A percentile compares a stretch with the other conserved stretches of the same genome.
Conservation (phyloP, 2,113 vertebrate species). For the Rhynchomys soricoides region DNA sequence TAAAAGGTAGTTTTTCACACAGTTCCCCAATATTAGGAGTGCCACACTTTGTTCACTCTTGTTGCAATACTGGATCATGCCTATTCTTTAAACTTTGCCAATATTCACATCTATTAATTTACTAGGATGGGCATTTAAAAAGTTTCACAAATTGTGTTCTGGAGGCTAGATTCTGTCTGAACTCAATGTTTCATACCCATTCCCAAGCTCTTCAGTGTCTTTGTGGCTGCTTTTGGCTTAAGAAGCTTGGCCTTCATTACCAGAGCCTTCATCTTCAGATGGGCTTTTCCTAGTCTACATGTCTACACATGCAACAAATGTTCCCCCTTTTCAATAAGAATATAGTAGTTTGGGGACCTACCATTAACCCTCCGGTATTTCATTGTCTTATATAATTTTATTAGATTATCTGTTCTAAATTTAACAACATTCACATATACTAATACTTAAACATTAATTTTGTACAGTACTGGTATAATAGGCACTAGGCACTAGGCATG, state of each 20-base stretch:
- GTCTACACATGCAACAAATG: not conserved
- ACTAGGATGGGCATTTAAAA: not conserved
- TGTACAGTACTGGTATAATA: not conserved
- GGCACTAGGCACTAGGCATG: not conserved
- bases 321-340: not conserved
- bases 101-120: not conserved
- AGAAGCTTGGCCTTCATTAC: not conserved
- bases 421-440: not conserved
- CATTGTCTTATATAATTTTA: not conserved
- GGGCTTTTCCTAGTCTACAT: not conserved
- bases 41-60: not conserved
- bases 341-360: not conserved
- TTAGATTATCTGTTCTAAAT: not conserved
- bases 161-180: not conserved
- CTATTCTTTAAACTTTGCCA: not conserved
- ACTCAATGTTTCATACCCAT: not conserved
- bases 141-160: not conserved
- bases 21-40: not conserved
- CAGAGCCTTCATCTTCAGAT: not conserved
- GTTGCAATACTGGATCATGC: not conserved
- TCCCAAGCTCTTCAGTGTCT: not conserved
- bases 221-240: not conserved
- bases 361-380: not conserved
- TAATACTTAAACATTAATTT: not conserved
- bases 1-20: not conserved